Base-by-base conservation (phyloP, 2,797 vertebrate genomes). In the Macroramphosus scolopax region DNA sequence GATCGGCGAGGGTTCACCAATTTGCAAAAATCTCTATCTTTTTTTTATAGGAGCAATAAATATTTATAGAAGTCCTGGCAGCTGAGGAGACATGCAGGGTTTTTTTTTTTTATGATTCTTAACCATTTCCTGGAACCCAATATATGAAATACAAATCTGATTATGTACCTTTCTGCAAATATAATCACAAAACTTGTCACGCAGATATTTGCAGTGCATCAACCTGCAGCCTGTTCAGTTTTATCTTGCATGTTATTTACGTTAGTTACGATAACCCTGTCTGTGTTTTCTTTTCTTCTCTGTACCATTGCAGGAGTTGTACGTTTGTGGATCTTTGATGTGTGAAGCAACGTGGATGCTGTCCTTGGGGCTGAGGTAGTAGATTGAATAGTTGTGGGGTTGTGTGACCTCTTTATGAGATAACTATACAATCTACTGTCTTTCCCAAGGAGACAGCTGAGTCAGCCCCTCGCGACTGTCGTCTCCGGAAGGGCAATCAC, bases 371-470 rank as follows among this genome's bases (percentile, higher is more conserved):
- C 92, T 94, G 93, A 94, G 93, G 92, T 94, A 94, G 93, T 94
- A 94, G 92, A 94, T 93, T 93, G 93, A 93, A 93, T 93, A 94
- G 93, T 94, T 94, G 92, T 94, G 91, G 91, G 90, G 88, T 89
- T 77, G 53, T 69, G 7, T 33, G 56, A 85, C 84, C 92, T 93
- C 92, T 91, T 89, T 90, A 77, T 91, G 87, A 90, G 88, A 90
- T 92, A 94, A 94, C 93, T 94, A 93, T 94, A 90, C 93, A 94
- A 92, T 94, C 92, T 94, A 93, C 93, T 93, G 92, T 94, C 92
- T 94, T 94, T 93, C 92, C 93, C 91, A 93, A 94, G 91, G 92
- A 89, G 89, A 92, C 90, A 92, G 92, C 89, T 78, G 86, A 82
- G 64, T 91, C 92, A 77, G 78, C 91, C 34, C 29, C 33, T 71